These are phyloP conservation scores for Pantherophis guttatus DNA, from an alignment of 2,113 vertebrate genomes.

Conservation along the genomic window DNA sequence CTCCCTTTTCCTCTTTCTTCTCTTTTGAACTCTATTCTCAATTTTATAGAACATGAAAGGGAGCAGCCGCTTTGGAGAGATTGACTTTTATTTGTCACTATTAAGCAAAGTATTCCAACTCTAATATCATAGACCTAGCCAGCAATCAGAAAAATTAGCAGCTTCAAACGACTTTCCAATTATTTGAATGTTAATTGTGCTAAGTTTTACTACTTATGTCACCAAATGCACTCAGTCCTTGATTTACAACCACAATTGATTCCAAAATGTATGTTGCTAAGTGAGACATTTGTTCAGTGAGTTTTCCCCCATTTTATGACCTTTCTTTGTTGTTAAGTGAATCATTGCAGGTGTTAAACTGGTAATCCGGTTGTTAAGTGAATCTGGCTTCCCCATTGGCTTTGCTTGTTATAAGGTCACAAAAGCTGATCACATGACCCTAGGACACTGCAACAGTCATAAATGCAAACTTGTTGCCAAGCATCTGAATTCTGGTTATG, in stretches of 20 bases:
- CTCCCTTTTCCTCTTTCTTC: background rate
- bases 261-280: background rate
- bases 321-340: too few relatives aligned
- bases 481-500: background rate
- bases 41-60: background rate
- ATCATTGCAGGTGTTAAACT: too few relatives aligned
- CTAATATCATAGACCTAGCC: background rate
- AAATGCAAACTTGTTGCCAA: background rate
- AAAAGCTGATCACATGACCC: background rate
- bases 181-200: background rate
- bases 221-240: background rate
- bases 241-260: background rate
- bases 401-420: background rate
- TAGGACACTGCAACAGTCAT: background rate
- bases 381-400: too few relatives aligned
- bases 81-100: background rate
- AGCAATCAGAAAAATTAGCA: background rate
- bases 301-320: too few relatives aligned
- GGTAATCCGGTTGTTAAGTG: too few relatives aligned
- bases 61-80: background rate
- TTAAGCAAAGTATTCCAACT: background rate
- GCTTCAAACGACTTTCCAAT: background rate
- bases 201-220: background rate
- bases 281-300: too few relatives aligned
- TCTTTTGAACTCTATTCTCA: background rate